phyloP scores from a whole-genome alignment of 2,797 vertebrate genomes.

The Eulemur mongoz region DNA sequence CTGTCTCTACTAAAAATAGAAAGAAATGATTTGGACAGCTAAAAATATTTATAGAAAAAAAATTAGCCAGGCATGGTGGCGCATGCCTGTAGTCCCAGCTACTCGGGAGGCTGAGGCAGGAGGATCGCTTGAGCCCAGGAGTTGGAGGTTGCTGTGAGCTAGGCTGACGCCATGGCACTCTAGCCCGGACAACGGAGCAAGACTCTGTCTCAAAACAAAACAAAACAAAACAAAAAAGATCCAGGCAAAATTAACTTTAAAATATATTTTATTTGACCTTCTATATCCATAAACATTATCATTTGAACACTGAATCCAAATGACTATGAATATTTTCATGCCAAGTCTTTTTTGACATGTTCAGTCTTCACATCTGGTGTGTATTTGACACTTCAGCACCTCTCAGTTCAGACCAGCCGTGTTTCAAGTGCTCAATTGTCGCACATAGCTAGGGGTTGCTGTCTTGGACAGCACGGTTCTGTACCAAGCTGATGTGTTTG shows the following conservation, averaged over 20 bases:
- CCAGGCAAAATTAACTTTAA: neutral
- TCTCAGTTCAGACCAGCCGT: fast-evolving
- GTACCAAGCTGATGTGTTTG: too few relatives aligned
- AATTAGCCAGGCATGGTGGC: too few relatives aligned
- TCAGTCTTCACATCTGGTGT: neutral
- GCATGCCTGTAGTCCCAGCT: too few relatives aligned
- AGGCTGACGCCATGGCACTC: too few relatives aligned
- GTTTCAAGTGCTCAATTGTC: neutral
- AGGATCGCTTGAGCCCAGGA: too few relatives aligned
- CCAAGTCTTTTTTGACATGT: neutral
- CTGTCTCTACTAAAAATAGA: too few relatives aligned
- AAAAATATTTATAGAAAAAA: too few relatives aligned
- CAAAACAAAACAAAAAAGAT: neutral
- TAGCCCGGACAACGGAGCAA: too few relatives aligned
- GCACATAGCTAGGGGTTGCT: fast-evolving
- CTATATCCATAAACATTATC: neutral
- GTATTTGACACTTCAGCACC: neutral
- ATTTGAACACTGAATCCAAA: neutral
- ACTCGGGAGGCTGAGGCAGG: too few relatives aligned
- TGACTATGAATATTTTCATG: neutral
- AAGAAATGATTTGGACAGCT: too few relatives aligned
- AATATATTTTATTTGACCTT: neutral
- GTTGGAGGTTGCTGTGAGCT: too few relatives aligned
- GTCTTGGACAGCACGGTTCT: neutral
- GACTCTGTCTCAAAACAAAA: too few relatives aligned